Evolutionary conservation across 2,888 invertebrate species (phyloP).

Genomic region (Opisthograptis luteolata): DNA sequence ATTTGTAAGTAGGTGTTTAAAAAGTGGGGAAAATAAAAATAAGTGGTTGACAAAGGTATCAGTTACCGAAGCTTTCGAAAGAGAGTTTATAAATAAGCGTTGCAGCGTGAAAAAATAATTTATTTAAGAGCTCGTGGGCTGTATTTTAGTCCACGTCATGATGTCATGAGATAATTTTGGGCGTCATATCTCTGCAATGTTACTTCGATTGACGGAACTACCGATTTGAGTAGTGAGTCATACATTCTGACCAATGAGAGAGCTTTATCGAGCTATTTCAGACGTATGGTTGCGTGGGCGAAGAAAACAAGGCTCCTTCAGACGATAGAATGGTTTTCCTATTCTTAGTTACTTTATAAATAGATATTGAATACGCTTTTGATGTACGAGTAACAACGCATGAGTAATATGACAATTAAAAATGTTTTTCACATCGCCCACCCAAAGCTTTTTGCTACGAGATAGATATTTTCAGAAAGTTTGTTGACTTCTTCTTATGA

Average conservation of each 20-base stretch:
- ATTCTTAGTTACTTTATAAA: constrained; percentile 64
- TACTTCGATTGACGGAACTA: constrained; percentile 71
- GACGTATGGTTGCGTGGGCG: constrained; percentile 68
- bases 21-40: constrained; percentile 22
- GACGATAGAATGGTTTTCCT: constrained; percentile 63
- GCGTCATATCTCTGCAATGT: constrained; percentile 57
- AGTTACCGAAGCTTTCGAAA: constrained; percentile 31
- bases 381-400: background rate
- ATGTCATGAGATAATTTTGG: constrained; percentile 61
- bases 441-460: background rate
- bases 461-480: background rate
- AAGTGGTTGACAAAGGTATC: constrained; percentile 31
- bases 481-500: background rate
- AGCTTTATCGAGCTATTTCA: constrained; percentile 62
- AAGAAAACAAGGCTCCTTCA: constrained; percentile 75
- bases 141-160: constrained; percentile 48
- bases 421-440: background rate
- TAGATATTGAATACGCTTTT: constrained; percentile 45
- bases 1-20: constrained; percentile 1
- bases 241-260: constrained; percentile 55
- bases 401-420: background rate
- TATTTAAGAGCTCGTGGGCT: constrained; percentile 28
- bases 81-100: constrained; percentile 31
- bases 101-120: constrained; percentile 34
- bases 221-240: constrained; percentile 67